phyloP scores from a whole-genome alignment of 1,140 invertebrate genomes.

The Diabrotica virgifera region DNA sequence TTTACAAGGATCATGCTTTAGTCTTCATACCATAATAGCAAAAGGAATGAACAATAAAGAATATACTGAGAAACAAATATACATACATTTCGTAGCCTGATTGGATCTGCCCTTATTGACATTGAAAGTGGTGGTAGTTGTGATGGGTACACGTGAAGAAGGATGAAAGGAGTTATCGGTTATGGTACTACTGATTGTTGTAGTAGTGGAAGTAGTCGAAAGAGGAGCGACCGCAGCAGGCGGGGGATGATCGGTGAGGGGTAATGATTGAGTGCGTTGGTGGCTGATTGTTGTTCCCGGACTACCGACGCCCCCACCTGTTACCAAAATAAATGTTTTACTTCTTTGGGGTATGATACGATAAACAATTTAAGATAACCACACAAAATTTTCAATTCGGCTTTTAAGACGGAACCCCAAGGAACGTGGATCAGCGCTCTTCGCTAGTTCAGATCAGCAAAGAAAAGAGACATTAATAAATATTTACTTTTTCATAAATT shows the following conservation, averaged over 20 bases:
- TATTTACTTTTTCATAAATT: too few relatives aligned
- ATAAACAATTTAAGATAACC: too few relatives aligned
- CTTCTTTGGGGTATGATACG: neutral
- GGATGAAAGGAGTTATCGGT: slow-evolving; percentile 22
- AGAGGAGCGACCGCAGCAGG: too few relatives aligned
- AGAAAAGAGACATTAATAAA: too few relatives aligned
- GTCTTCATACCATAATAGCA: neutral
- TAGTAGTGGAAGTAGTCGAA: slow-evolving; percentile 11
- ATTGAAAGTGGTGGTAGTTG: slow-evolving; percentile 16
- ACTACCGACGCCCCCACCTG: slow-evolving; percentile 37
- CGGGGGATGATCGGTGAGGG: slow-evolving; percentile 45
- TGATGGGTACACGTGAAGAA: slow-evolving; percentile 44
- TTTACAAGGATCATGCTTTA: neutral
- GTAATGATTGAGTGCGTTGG: slow-evolving; percentile 65
- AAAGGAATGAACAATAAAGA: slow-evolving; percentile 3
- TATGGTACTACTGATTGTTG: slow-evolving; percentile 25
- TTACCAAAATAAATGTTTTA: slow-evolving; percentile 20
- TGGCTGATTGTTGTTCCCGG: slow-evolving; percentile 47
- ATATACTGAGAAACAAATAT: slow-evolving; percentile 25
- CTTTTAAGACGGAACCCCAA: too few relatives aligned
- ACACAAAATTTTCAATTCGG: too few relatives aligned
- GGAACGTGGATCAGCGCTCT: too few relatives aligned
- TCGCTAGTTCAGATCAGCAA: too few relatives aligned
- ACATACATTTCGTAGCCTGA: slow-evolving; percentile 44
- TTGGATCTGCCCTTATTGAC: slow-evolving; percentile 17